phyloP scores from a whole-genome alignment of 2,113 vertebrate species.

The Sinocyclocheilus rhinocerous region DNA sequence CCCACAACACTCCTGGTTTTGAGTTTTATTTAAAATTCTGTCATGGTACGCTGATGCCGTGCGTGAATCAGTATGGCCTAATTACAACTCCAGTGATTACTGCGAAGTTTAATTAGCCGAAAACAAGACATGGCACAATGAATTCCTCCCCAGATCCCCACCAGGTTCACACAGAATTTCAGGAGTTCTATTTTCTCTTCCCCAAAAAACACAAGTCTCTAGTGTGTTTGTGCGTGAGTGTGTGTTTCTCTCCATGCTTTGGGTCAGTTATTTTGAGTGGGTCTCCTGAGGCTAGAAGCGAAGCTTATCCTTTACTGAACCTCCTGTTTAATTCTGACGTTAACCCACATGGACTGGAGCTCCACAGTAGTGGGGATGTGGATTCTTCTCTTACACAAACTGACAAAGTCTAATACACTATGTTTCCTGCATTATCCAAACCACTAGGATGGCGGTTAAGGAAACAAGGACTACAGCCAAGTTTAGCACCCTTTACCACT shows the following conservation, averaged over 20 bases:
- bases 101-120: slow-evolving; percentile 47
- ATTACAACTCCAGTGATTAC: slow-evolving; percentile 46
- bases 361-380: slow-evolving; percentile 8
- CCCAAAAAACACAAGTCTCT: slow-evolving; percentile 9
- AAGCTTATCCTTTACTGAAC: slow-evolving; percentile 31
- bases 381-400: slow-evolving; percentile 15
- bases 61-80: slow-evolving; percentile 41
- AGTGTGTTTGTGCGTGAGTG: slow-evolving; percentile 16
- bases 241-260: slow-evolving; percentile 20
- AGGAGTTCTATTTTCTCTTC: not conserved
- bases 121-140: slow-evolving; percentile 45
- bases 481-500: not conserved
- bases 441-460: slow-evolving; percentile 28
- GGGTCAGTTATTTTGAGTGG: slow-evolving; percentile 41
- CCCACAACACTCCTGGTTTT: slow-evolving; percentile 8
- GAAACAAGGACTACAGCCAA: slow-evolving; percentile 9
- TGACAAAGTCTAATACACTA: slow-evolving; percentile 5
- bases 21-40: slow-evolving; percentile 37
- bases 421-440: slow-evolving; percentile 30
- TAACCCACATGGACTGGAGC: slow-evolving; percentile 28
- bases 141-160: slow-evolving; percentile 13
- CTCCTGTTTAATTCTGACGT: slow-evolving; percentile 32
- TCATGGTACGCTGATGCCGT: slow-evolving; percentile 9
- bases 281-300: slow-evolving; percentile 23
- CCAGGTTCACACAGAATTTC: slow-evolving; percentile 7